Conservation (phyloP, 2,113 vertebrate species). For the Cettia cetti region DNA sequence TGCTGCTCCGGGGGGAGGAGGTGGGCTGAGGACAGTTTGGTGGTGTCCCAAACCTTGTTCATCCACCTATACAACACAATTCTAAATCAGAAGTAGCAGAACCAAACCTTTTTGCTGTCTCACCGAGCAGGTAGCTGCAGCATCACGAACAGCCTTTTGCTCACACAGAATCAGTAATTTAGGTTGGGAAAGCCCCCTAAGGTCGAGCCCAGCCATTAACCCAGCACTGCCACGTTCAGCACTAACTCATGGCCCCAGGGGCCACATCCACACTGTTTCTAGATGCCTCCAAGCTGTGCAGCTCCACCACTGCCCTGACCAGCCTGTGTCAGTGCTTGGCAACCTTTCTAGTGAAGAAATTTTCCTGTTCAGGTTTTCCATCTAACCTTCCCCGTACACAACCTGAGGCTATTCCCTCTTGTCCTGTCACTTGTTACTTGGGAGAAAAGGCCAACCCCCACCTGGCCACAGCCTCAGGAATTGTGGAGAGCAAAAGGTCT, state of each 20-base stretch:
- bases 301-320: not conserved
- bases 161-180: not conserved
- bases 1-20: not conserved
- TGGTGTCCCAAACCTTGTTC: not conserved
- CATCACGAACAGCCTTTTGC: not conserved
- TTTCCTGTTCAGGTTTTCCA: not conserved
- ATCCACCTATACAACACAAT: not conserved
- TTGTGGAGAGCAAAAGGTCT: not conserved
- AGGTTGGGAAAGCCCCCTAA: not conserved
- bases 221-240: not conserved
- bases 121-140: accelerated
- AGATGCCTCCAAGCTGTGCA: not conserved
- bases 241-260: not conserved
- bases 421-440: not conserved
- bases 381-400: not conserved
- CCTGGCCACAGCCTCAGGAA: not conserved
- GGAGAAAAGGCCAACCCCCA: not conserved
- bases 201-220: no score
- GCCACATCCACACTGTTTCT: not conserved
- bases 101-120: not conserved
- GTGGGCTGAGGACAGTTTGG: no score
- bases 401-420: not conserved
- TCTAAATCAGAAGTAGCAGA: not conserved
- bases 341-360: not conserved
- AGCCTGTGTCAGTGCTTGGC: not conserved